These are phyloP conservation scores for Neotragus moschatus DNA, from an alignment of 2,113 vertebrate genomes.

Conservation along the genomic window DNA sequence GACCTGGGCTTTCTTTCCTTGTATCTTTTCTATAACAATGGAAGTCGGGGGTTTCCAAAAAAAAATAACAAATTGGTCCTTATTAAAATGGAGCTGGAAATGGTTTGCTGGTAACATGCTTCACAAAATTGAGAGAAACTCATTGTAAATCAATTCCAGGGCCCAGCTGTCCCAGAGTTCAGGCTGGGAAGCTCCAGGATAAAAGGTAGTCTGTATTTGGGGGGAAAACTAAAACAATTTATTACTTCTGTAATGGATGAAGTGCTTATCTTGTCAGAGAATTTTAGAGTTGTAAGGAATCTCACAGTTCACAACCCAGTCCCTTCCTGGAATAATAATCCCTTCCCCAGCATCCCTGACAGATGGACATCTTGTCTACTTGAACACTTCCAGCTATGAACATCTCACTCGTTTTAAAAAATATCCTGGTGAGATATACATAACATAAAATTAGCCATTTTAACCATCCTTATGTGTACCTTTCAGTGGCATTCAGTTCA, in stretches of 20 bases:
- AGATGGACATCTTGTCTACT: neutral
- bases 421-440: neutral
- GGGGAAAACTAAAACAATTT: slow-evolving; percentile 37
- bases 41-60: slow-evolving; percentile 12
- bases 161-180: neutral
- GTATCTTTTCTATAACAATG: slow-evolving; percentile 66
- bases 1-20: slow-evolving; percentile 49
- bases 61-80: slow-evolving; percentile 64
- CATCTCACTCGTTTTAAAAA: neutral
- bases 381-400: neutral
- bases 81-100: slow-evolving; percentile 63
- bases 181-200: slow-evolving; percentile 36
- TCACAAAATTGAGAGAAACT: slow-evolving; percentile 58
- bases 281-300: slow-evolving; percentile 37
- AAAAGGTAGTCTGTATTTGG: slow-evolving; percentile 55
- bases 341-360: neutral
- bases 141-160: slow-evolving; percentile 63
- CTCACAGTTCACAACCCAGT: neutral
- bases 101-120: slow-evolving; percentile 62
- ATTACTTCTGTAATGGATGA: slow-evolving; percentile 52
- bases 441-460: neutral
- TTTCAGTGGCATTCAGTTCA: neutral
- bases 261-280: slow-evolving; percentile 62
- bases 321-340: neutral
- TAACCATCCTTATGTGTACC: neutral